These are phyloP conservation scores for Aquatica leii DNA, from an alignment of 2,888 invertebrate genomes.

Conservation along the genomic window DNA sequence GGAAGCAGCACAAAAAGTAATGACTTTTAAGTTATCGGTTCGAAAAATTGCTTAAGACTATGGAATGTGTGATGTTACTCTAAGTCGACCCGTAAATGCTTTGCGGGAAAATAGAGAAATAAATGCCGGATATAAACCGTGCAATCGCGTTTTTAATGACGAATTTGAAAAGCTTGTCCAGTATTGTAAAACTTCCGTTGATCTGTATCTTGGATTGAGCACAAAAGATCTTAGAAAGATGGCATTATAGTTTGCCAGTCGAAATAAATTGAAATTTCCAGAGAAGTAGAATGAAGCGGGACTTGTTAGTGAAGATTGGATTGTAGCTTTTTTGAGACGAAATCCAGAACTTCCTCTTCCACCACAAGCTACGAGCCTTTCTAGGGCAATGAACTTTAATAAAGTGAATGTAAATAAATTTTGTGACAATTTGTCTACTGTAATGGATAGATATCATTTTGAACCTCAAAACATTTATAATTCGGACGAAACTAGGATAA, in stretches of 20 bases:
- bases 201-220: constrained; percentile 28
- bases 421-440: constrained; percentile 16
- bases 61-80: constrained; percentile 25
- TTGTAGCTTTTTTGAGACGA: too few relatives aligned
- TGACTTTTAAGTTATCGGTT: constrained; percentile 6
- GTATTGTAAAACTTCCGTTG: constrained; percentile 22
- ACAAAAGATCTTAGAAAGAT: constrained; percentile 34
- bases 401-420: constrained; percentile 17
- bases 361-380: constrained; percentile 21
- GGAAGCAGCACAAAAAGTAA: constrained; percentile 23
- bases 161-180: constrained; percentile 21
- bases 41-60: constrained; percentile 22
- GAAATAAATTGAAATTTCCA: constrained; percentile 2
- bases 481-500: constrained; percentile 54
- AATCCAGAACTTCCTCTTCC: not conserved
- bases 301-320: not conserved
- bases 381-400: not conserved
- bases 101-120: constrained; percentile 6
- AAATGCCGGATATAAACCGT: constrained; percentile 11
- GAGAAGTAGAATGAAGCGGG: not conserved
- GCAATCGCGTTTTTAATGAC: constrained; percentile 14
- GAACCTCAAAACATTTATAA: too few relatives aligned
- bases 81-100: constrained; percentile 9
- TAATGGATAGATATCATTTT: not conserved
- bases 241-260: constrained; percentile 24